Percentiles rank a stretch among this genome's conserved stretches.
These are phyloP conservation scores for Scelioninae gen. 2 DNA, from an alignment of 2,888 invertebrate species.

Conservation along the genomic window DNA sequence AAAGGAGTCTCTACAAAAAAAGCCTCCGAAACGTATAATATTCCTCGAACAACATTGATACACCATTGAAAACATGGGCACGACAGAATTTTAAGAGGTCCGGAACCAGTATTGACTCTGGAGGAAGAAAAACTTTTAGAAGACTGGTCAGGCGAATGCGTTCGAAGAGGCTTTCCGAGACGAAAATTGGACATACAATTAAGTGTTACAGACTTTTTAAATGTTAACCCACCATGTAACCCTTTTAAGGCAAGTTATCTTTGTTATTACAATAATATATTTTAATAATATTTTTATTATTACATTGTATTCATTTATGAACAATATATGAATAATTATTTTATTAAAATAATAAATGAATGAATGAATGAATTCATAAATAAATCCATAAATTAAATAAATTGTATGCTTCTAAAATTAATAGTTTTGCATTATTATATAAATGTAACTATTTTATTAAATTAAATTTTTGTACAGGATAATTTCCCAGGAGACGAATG, in stretches of 20 bases:
- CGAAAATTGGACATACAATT: constrained; percentile 16
- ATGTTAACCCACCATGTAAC: background rate
- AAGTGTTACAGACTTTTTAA: constrained; percentile 26
- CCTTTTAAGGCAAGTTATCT: constrained; percentile 20
- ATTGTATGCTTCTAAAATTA: background rate
- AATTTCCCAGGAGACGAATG: constrained; percentile 24
- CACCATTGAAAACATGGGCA: background rate
- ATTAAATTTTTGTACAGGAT: constrained; percentile 6
- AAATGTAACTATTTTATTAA: background rate
- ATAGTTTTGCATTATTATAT: background rate
- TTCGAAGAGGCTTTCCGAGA: constrained; percentile 25
- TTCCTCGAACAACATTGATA: background rate
- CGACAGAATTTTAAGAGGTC: constrained; percentile 5
- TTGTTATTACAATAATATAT: too few species aligned
- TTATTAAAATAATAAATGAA: too few species aligned
- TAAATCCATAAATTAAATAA: constrained; percentile 2
- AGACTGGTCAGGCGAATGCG: constrained; percentile 22
- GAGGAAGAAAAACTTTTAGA: constrained; percentile 17
- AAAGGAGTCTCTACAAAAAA: too few species aligned
- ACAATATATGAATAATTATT: too few species aligned
- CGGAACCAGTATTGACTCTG: background rate
- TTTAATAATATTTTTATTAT: too few species aligned
- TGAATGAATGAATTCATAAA: too few species aligned
- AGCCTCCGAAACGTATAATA: too few species aligned
- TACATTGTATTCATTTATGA: too few species aligned